Evolutionary conservation across 2,888 invertebrate species (phyloP).

Genomic region (Odontothrips loti): DNA sequence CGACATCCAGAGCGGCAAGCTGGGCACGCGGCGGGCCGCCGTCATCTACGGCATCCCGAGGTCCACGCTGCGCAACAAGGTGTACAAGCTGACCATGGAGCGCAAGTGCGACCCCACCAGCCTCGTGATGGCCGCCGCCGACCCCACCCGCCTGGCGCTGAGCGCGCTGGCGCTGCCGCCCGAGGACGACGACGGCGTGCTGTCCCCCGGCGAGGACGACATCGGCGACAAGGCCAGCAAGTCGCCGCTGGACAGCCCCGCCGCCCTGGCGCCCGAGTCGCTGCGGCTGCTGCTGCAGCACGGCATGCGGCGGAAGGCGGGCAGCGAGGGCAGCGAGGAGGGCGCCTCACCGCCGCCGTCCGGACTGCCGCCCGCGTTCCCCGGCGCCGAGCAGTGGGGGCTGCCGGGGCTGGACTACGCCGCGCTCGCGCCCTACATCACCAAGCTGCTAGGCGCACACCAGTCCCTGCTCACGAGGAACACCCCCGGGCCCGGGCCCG

Average conservation of each 20-base stretch:
- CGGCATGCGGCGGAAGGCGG: conserved; percentile 43
- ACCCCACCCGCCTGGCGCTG: conserved; percentile 39
- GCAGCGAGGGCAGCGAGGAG: conserved; percentile 34
- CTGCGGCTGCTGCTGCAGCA: conserved; percentile 52
- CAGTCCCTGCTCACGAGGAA: not conserved
- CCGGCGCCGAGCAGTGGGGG: conserved; percentile 38
- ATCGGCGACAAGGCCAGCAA: conserved; percentile 46
- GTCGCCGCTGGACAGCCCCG: conserved; percentile 42
- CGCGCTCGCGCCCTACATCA: conserved; percentile 49
- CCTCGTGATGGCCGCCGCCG: conserved; percentile 46
- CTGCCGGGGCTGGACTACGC: conserved; percentile 47
- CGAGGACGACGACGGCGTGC: conserved; percentile 51
- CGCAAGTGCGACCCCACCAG: conserved; percentile 61
- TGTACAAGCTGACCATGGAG: conserved; percentile 75
- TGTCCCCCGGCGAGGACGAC: conserved; percentile 45
- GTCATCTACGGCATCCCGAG: conserved; percentile 95
- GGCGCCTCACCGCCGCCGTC: conserved; percentile 34
- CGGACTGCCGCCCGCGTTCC: conserved; percentile 36
- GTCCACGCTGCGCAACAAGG: conserved; percentile 93
- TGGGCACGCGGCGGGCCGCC: conserved; percentile 89
- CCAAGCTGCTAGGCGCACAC: conserved; percentile 36
- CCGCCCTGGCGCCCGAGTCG: conserved; percentile 50
- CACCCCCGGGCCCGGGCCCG: conserved; percentile 34
- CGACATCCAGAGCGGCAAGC: conserved; percentile 87
- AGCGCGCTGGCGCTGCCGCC: conserved; percentile 37